Conservation (phyloP, 1,140 invertebrate species). For the Coenobita brevimanus region DNA sequence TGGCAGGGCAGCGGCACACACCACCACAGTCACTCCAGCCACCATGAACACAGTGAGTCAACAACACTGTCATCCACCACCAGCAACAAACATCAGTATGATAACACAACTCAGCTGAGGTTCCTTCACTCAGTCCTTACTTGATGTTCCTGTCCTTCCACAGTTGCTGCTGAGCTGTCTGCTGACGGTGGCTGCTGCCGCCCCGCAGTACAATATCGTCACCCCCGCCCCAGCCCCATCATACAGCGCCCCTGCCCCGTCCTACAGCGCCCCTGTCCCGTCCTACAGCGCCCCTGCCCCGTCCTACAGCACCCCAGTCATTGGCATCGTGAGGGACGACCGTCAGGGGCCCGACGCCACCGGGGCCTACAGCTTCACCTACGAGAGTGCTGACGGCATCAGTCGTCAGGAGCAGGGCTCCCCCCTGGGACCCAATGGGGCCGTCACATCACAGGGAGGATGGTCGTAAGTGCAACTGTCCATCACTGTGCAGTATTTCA, state of each 20-base stretch:
- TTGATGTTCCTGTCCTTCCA: neutral
- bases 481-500: too few species aligned
- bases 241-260: constrained; percentile 19
- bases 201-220: neutral
- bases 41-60: neutral
- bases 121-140: neutral
- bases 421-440: constrained; percentile 21
- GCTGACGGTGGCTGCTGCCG: constrained; percentile 10
- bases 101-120: too few species aligned
- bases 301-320: too few species aligned
- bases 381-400: constrained; percentile 45
- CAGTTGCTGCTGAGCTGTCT: neutral
- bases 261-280: constrained; percentile 6
- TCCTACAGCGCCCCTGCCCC: too few species aligned
- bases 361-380: constrained; percentile 44
- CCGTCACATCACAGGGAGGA: constrained; percentile 23
- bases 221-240: neutral
- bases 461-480: too few species aligned
- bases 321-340: constrained; percentile 38
- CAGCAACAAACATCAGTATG: too few species aligned
- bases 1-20: neutral
- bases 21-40: neutral
- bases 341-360: constrained; percentile 28
- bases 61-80: neutral
- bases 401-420: constrained; percentile 29